Percentiles rank a stretch among this genome's conserved stretches.
phyloP scores from a whole-genome alignment of 2,797 vertebrate species.

The Microtus obscurus region DNA sequence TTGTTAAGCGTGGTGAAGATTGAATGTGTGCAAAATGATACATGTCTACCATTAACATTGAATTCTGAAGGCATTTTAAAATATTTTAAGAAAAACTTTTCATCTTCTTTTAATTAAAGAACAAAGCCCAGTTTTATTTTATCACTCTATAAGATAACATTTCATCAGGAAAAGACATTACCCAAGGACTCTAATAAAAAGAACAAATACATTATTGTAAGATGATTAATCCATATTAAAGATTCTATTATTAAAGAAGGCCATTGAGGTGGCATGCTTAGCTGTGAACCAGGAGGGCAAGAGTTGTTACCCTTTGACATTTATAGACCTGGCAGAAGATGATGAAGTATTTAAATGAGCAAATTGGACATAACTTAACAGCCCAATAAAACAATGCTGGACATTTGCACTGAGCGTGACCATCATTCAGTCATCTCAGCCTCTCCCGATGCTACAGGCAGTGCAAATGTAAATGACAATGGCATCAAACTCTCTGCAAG shows the following conservation, averaged over 20 bases:
- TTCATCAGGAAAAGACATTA: slow-evolving; percentile 67
- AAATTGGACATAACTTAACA: slow-evolving; percentile 69
- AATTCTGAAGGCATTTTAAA: slow-evolving; percentile 58
- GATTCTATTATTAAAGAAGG: slow-evolving; percentile 71
- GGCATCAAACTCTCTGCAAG: not conserved
- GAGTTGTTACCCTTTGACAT: slow-evolving; percentile 66
- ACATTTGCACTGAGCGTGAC: not conserved
- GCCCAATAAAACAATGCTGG: slow-evolving; percentile 66
- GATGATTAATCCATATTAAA: slow-evolving; percentile 74
- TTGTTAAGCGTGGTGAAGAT: slow-evolving; percentile 48
- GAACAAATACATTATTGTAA: slow-evolving; percentile 72
- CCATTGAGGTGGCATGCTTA: slow-evolving; percentile 40
- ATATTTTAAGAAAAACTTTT: slow-evolving; percentile 68
- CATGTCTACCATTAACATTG: slow-evolving; percentile 32
- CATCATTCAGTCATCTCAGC: not conserved
- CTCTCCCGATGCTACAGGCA: not conserved
- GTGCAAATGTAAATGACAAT: slow-evolving; percentile 36
- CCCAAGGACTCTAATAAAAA: slow-evolving; percentile 73
- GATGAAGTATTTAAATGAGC: slow-evolving; percentile 69
- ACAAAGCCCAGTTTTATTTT: slow-evolving; percentile 62
- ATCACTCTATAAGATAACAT: slow-evolving; percentile 60
- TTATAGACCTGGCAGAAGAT: slow-evolving; percentile 66
- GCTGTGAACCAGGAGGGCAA: slow-evolving; percentile 52
- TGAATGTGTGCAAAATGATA: slow-evolving; percentile 64
- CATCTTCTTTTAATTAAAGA: slow-evolving; percentile 77